Evolutionary conservation across 2,888 invertebrate species (phyloP), one percentile per base, ranked within the genome.

Genomic region (Lottia gigantea): DNA sequence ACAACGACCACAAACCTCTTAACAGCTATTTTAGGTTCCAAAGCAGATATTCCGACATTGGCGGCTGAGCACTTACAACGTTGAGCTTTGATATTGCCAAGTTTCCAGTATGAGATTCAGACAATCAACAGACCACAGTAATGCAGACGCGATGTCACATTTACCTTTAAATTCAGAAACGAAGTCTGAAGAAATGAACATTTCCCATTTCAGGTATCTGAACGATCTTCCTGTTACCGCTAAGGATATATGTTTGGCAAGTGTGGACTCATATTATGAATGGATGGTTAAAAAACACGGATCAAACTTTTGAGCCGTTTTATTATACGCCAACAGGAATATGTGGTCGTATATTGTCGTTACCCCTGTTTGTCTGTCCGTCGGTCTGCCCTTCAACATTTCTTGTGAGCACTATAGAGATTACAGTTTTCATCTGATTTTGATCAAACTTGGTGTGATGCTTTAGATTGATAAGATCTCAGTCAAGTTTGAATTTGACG

Each of bases 1-100:
- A 82, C 8, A 89, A 87, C 0, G 89, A 89, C 73, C 86, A 89
- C 71, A 82, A 87, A 71, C 89, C 90, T 0, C 73, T 90, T 2
- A 84, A 81, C 8, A 66, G 78, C 7, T 31, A 85, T 89, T 47
- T 85, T 89, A 66, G 77, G 80, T 66, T 77, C 82, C 26, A 79
- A 82, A 81, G 74, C 67, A 26, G 73, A 74, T 2, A 74, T 87
- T 14, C 83, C 83, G 15, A 72, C 78, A 8, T 72, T 78, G 64
- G 75, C 85, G 8, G 83, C 84, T 26, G 78, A 76, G 40, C 71
- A 83, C 16, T 72, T 86, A 11, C 80, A 83, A 65, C 62, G 81
- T 15, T 85, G 83, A 79, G 79, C 79, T 0, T 46, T 81, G 0
- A 76, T 76, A 11, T 71, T 89, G 23, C 76, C 85, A 6, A 83